A percentile compares a stretch with the other conserved stretches of the same genome.
These are phyloP conservation scores for Diabrotica undecimpunctata DNA, from an alignment of 1,140 invertebrate species.

Conservation along the genomic window DNA sequence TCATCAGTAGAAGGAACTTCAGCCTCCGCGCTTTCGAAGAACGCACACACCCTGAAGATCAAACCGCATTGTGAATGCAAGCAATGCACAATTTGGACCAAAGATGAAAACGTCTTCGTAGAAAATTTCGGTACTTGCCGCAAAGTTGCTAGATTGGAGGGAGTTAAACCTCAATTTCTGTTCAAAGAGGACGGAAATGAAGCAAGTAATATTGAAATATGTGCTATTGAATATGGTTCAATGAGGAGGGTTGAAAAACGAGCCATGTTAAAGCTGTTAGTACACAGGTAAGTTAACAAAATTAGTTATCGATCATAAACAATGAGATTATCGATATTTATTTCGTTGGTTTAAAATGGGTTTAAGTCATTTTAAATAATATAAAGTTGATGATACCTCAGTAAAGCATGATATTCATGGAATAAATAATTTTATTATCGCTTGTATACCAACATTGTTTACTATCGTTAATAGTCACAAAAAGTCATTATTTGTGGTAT, in stretches of 20 bases:
- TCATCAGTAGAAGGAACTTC: too few relatives aligned
- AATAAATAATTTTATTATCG: too few relatives aligned
- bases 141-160: constrained; percentile 4
- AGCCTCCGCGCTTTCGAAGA: too few relatives aligned
- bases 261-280: constrained; percentile 26
- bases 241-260: constrained; percentile 33
- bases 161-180: constrained; percentile 17
- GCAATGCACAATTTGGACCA: constrained; percentile 23
- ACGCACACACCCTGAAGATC: neutral
- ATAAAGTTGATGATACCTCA: too few relatives aligned
- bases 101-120: constrained; percentile 14
- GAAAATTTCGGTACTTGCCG: neutral
- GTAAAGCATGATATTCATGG: too few relatives aligned
- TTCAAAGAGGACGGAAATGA: constrained; percentile 17
- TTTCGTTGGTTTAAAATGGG: neutral
- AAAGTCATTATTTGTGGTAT: too few relatives aligned
- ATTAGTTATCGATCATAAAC: neutral
- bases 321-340: constrained; percentile 1
- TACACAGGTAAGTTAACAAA: constrained; percentile 34
- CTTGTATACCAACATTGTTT: too few relatives aligned
- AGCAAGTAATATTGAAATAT: constrained; percentile 19
- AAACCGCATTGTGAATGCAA: constrained; percentile 24
- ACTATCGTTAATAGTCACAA: too few relatives aligned
- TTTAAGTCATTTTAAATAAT: too few relatives aligned
- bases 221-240: constrained; percentile 23